Evolutionary conservation across 2,797 vertebrate species (phyloP).

Genomic region (Ispidina picta): DNA sequence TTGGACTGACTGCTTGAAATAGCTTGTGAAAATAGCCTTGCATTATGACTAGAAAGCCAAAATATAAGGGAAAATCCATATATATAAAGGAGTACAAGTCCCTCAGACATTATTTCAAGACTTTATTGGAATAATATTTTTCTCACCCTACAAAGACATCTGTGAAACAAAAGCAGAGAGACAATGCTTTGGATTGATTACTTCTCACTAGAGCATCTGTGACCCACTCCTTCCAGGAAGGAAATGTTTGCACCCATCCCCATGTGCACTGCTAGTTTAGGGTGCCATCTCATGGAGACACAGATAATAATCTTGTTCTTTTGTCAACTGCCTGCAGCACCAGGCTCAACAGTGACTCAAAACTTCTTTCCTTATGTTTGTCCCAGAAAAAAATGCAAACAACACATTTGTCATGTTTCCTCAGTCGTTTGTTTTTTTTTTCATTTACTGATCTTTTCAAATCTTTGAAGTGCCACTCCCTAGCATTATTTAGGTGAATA

Average conservation of each 20-base stretch:
- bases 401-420: background rate
- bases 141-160: background rate
- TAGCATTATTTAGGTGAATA: background rate
- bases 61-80: background rate
- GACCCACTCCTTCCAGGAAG: background rate
- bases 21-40: background rate
- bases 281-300: conserved; percentile 20
- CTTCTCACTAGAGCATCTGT: background rate
- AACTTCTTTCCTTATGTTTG: background rate
- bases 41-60: background rate
- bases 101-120: background rate
- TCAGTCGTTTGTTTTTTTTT: background rate
- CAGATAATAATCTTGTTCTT: background rate
- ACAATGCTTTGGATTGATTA: background rate
- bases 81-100: background rate
- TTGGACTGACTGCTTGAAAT: background rate
- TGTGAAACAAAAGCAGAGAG: background rate
- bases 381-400: background rate
- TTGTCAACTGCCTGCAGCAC: too few species aligned
- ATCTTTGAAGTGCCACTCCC: background rate
- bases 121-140: background rate
- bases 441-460: background rate
- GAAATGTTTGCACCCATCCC: background rate
- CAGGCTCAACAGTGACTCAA: background rate
- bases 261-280: background rate